A percentile compares a stretch with the other conserved stretches of the same genome.
These are phyloP conservation scores for Bombus superbus DNA, from an alignment of 1,140 invertebrate species.

Conservation along the genomic window DNA sequence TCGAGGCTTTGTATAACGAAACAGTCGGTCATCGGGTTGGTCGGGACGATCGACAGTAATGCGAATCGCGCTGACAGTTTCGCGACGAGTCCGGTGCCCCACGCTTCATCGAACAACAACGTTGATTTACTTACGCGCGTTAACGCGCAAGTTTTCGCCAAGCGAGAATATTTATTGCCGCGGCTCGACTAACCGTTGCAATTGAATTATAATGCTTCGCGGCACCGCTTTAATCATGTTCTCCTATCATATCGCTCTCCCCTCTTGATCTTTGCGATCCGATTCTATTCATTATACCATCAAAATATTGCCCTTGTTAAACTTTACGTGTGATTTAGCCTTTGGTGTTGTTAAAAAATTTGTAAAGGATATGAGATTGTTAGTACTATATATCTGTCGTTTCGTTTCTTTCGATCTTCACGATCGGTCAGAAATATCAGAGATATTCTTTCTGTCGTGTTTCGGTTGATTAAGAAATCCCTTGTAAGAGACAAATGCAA, in stretches of 20 bases:
- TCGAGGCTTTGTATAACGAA: slow-evolving; percentile 6
- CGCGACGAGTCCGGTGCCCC: slow-evolving; percentile 28
- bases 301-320: neutral
- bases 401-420: no score
- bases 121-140: slow-evolving; percentile 73
- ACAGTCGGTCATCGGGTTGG: neutral
- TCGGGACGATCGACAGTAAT: neutral
- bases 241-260: neutral
- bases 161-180: slow-evolving; percentile 63
- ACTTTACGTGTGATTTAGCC: neutral
- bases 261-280: neutral
- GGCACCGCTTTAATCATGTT: slow-evolving; percentile 18
- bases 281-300: neutral
- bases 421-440: no score
- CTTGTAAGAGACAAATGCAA: no score
- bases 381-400: no score
- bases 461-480: no score
- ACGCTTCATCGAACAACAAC: slow-evolving; percentile 66
- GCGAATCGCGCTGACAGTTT: neutral
- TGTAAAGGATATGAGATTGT: no score
- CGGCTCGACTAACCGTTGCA: slow-evolving; percentile 41
- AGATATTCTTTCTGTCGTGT: no score
- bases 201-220: slow-evolving; percentile 62
- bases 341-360: no score
- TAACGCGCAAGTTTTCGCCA: slow-evolving; percentile 70